Evolutionary conservation across 2,113 vertebrate genomes (phyloP), one percentile per base, ranked within the genome.

Genomic region (Catharus minimus): DNA sequence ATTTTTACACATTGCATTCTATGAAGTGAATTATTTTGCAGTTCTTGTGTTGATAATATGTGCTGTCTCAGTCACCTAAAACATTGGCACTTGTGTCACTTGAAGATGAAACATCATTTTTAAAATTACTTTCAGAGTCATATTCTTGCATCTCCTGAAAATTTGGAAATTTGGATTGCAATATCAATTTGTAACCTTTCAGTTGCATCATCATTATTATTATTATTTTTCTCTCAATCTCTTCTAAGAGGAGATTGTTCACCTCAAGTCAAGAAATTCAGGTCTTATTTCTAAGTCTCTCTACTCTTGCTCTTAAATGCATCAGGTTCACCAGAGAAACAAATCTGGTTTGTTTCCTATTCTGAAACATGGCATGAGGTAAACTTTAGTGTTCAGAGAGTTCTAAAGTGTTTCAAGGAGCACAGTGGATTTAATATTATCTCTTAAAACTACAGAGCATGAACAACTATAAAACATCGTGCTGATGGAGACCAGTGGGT

Each of bases 381-480:
- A 47, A 82, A 46, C 11, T 60, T 74, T 2, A 53, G 9, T 53
- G 44, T 38, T 75, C 65, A 20, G 46, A 52, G 36, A 8, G 1
- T 24, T 75, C 26, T 47, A 64, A 47, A 78, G 60, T 4, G 3
- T 71, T 84, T 86, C 64, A 56, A 47, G 30, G n/a, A 82, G 23
- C 9, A 14, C 3, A 46, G 18, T 38, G 13, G 17, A 43, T 75
- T 67, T 77, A 78, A 47, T 28, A 28, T 44, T 69, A 13, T 17
- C 15, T 27, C 17, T 64, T 47, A n/a, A 62, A 38, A 20, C 18
- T 22, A 10, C 23, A 47, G 49, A 47, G 13, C 16, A 39, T 27
- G 12, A 21, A 24, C 16, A 67, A 7, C 21, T 50, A 6, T 53
- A 52, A 61, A 87, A 57, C 0, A 0, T 65, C 47, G 3, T 4